Evolutionary conservation across 92 coral and sea anemone species (phyloP), one percentile per base, ranked within the genome.

Genomic region (Porites rus): DNA sequence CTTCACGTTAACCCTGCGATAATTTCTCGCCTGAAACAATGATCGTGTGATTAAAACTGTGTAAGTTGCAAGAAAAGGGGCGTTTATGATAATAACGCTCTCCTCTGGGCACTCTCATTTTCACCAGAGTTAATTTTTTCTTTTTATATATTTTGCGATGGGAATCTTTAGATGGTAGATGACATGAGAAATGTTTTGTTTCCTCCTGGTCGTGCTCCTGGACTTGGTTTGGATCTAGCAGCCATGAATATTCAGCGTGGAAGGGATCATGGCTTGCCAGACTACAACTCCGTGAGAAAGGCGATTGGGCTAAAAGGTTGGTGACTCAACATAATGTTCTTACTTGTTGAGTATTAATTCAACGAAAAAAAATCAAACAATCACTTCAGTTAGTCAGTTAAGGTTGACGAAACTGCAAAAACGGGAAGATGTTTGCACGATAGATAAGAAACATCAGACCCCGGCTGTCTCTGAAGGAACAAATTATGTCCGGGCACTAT

Each of bases 181-280:
- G 98, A 94, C 71, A 85, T 96, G 88, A 88, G 98, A 28, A 94
- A 94, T 75, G 93, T 92, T 6, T 80, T 96, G 86, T 96, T 96
- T 75, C 98, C 98, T 8, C 90, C 93, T 1, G 95, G 94, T 14
- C 96, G 94, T 19, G 94, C 90, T 22, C 96, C 92, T 20, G 91
- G 82, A 52, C 88, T 81, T 72, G 97, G 97, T n/a, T 91, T 92
- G 84, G 98, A 96, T 75, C 84, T 96, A 75, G 94, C 98, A 24
- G 92, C 98, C 11, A 76, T 96, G 96, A 96, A 96, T 64, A 96
- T 96, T 11, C 98, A 96, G 84, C 94, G 98, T 1, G 98, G 98
- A 51, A 90, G 98, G 28, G 98, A 96, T 65, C 98, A 96, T 61
- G 98, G 98, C 38, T 83, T 96, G 24, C 96, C 98, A 65, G 98